Base-by-base conservation (phyloP, 2,113 vertebrate genomes). In the Struthidea cinerea region DNA sequence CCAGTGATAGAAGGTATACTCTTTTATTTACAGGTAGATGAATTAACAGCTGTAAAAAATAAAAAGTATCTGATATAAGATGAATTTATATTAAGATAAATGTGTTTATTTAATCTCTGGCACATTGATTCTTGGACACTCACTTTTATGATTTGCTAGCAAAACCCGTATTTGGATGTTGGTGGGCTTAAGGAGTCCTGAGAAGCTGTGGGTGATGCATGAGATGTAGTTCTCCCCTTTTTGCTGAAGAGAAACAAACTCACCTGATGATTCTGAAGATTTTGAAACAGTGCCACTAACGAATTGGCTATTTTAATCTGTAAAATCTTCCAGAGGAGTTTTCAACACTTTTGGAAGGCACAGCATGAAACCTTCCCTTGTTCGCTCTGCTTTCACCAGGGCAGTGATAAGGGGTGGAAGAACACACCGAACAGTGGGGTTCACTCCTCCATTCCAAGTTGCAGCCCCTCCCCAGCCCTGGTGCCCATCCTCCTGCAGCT, bases 391-490 rank as follows among this genome's bases (percentile, higher is more conserved):
- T 77, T 55, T 63, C 3, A 1, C 7, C 10, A 52, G 60, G 24
- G 39, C n/a, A 22, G 13, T 37, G 32, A 22, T 32, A 68, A 84
- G 47, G 20, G 22, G 10, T 10, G 20, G 24, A 44, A 24, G 42
- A 60, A 17, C 52, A 21, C 39, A 28, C 12, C 27, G 7, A 64
- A 55, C 0, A 27, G 10, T 24, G 50, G 61, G 44, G 26, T 41
- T 82, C 5, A 1, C 12, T 52, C 53, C 28, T 76, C 30, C 2
- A 1, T 61, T 33, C 41, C 42, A 4, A 1, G 15, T 1, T 1
- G 2, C 28, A 55, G 2, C 39, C 9, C 6, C 14, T 68, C 17
- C n/a, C 53, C 65, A 69, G 41, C 27, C 35, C 52, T 47, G 24
- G 52, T 65, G 50, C 32, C 2, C 2, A 35, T 42, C 23, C 18